These are phyloP conservation scores for Cartodere bifasciata DNA, from an alignment of 2,888 invertebrate genomes.

Conservation along the genomic window DNA sequence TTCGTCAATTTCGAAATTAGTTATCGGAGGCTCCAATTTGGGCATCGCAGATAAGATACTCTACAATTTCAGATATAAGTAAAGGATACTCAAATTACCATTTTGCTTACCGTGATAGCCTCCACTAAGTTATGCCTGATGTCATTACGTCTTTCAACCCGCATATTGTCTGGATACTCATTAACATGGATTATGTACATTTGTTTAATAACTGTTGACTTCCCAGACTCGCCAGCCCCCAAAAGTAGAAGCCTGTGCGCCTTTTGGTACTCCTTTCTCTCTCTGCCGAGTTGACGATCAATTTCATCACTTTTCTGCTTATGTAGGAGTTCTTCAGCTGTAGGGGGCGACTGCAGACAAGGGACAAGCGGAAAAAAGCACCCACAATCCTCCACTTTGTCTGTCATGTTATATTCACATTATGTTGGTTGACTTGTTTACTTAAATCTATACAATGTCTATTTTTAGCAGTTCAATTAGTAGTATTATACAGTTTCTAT, in stretches of 20 bases:
- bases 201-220: slow-evolving; percentile 97
- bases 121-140: slow-evolving; percentile 94
- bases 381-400: slow-evolving; percentile 15
- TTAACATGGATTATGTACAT: slow-evolving; percentile 97
- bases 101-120: slow-evolving; percentile 57
- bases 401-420: slow-evolving; percentile 13
- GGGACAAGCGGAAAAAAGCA: slow-evolving; percentile 16
- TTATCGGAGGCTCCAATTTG: slow-evolving; percentile 84
- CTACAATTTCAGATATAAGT: slow-evolving; percentile 38
- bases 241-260: slow-evolving; percentile 88
- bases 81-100: background rate
- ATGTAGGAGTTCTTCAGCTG: slow-evolving; percentile 38
- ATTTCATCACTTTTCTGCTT: slow-evolving; percentile 93
- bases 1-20: slow-evolving; percentile 75
- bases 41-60: slow-evolving; percentile 96
- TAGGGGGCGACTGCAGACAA: slow-evolving; percentile 55
- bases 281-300: slow-evolving; percentile 91
- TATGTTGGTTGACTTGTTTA: too few relatives aligned
- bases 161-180: slow-evolving; percentile 91
- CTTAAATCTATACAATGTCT: too few relatives aligned
- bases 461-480: too few relatives aligned
- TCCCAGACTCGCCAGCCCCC: slow-evolving; percentile 94
- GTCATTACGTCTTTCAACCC: slow-evolving; percentile 90
- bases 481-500: too few relatives aligned
- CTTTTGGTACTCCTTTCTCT: slow-evolving; percentile 84